Base-by-base conservation (phyloP, 2,888 invertebrate genomes). In the Mesorhabditis sp. region DNA sequence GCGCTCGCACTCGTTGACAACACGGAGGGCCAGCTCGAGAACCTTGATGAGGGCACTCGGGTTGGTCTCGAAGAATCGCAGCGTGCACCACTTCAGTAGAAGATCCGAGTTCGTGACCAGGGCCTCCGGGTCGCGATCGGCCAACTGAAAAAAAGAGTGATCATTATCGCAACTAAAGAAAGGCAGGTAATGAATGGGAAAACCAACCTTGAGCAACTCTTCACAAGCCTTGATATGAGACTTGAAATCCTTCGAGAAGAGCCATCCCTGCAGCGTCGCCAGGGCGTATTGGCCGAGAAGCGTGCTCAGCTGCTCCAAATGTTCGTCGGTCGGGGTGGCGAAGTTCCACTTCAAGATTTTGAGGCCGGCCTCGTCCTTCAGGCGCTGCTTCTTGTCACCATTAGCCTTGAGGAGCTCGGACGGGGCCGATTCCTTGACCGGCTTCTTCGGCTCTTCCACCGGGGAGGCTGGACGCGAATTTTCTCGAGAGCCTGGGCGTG, bases 31-130 rank as follows among this genome's bases (percentile, higher is more conserved):
- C 10, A 77, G 43, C 28, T 77, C 77, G 5, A 78, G 66, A 15
- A 77, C 94, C 88, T 94, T 95, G 80, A 96, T 90, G 72, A 97
- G 90, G 58, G 97, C 96, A 15, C 95, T 94, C 7, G 97, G 96
- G 89, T 98, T 98, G 43, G 97, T 98, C 88, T 98, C 97, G 85
- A 95, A 97, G 88, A 98, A 98, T 72, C 97, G 89, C 65, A 98
- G 88, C 0, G 96, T 95, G 80, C 95, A 87, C 97, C 97, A 98
- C 86, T 95, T 95, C 65, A 98, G 90, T 69, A 98, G 92, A 74
- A 98, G 88, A 89, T 98, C 98, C 74, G 95, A 89, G 88, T 97
- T 97, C 41, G 92, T 91, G 77, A 93, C 90, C 62, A 95, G 89
- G 0, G 93, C 92, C 80, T 91, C 90, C 62, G 90, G 90, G 4